Percentiles rank a stretch among this genome's conserved stretches.
Evolutionary conservation across 2,888 invertebrate genomes (phyloP).

Genomic region (Caenorhabditis doughertyi): DNA sequence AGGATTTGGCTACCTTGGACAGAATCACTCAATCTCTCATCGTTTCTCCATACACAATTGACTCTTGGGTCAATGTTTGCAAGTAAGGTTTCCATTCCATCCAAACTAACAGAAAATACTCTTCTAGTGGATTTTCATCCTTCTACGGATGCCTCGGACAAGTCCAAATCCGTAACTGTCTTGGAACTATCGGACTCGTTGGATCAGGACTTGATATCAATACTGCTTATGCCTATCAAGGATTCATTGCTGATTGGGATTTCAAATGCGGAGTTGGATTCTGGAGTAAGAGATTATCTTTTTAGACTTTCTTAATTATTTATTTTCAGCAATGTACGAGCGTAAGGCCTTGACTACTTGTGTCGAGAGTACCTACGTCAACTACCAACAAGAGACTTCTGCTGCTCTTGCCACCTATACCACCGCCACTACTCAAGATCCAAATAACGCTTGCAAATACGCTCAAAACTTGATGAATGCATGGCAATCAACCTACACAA

Average conservation of each 20-base stretch:
- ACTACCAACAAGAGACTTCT: conserved; percentile 57
- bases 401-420: conserved; percentile 50
- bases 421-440: conserved; percentile 42
- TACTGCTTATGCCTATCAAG: conserved; percentile 63
- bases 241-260: conserved; percentile 69
- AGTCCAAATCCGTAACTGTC: conserved; percentile 67
- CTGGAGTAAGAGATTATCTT: conserved; percentile 53
- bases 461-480: conserved; percentile 70
- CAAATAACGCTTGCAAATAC: conserved; percentile 66
- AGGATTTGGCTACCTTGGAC: conserved; percentile 38
- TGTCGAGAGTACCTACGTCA: conserved; percentile 68
- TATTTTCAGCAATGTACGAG: conserved; percentile 66
- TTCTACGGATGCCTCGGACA: conserved; percentile 71
- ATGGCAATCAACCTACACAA: conserved; percentile 58
- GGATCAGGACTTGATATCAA: conserved; percentile 54
- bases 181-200: conserved; percentile 68
- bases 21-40: conserved; percentile 66
- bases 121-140: conserved; percentile 66
- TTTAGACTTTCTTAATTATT: not conserved
- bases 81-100: conserved; percentile 54
- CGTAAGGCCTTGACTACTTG: conserved; percentile 63
- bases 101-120: not conserved
- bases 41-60: conserved; percentile 59
- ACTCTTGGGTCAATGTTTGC: conserved; percentile 67
- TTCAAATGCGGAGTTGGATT: conserved; percentile 73